Conservation (phyloP, 2,113 vertebrate genomes). For the Condylura cristata region DNA sequence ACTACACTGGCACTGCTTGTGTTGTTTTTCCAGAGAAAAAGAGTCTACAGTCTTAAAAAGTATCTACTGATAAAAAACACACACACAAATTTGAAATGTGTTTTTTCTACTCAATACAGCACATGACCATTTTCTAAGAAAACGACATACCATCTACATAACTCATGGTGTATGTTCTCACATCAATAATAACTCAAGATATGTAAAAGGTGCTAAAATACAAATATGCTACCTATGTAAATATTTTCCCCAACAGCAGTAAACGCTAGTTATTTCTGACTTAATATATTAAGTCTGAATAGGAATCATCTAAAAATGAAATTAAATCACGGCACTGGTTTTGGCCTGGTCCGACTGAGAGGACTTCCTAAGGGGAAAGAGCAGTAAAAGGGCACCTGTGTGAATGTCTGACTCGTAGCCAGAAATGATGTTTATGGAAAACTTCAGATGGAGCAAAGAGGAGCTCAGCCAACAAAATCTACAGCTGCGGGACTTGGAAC, state of each 20-base stretch:
- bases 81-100: neutral
- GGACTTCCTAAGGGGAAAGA: constrained; percentile 88
- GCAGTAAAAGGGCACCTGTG: constrained; percentile 88
- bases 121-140: neutral
- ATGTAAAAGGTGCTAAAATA: constrained; percentile 32
- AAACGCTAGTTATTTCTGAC: constrained; percentile 5
- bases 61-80: neutral
- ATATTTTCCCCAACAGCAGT: neutral
- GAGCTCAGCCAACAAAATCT: constrained; percentile 84
- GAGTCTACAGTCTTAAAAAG: neutral
- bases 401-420: constrained; percentile 85
- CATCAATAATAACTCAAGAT: neutral
- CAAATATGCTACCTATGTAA: neutral
- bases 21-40: neutral
- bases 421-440: constrained; percentile 88
- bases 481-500: constrained; percentile 81
- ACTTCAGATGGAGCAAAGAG: constrained; percentile 83
- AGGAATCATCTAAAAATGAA: constrained; percentile 76
- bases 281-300: constrained; percentile 9
- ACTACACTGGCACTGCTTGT: neutral
- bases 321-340: constrained; percentile 70
- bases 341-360: constrained; percentile 82
- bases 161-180: neutral
- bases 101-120: neutral
- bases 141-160: neutral